These are phyloP conservation scores for Hofmannophila pseudospretella DNA, from an alignment of 2,888 invertebrate species.

Conservation along the genomic window DNA sequence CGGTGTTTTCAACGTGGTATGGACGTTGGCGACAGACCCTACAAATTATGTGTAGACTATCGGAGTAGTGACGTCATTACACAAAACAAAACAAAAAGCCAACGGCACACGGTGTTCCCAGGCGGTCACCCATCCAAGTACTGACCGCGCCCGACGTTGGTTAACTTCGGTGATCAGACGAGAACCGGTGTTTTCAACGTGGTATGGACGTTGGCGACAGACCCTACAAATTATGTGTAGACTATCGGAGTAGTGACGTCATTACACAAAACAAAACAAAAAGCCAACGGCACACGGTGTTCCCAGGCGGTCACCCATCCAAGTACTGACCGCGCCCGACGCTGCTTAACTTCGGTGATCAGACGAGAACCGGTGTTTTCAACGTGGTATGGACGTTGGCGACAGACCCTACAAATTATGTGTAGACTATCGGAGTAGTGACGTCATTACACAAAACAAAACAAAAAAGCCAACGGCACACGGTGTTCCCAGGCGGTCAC, in stretches of 20 bases:
- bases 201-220: too few species aligned
- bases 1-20: conserved; percentile 54
- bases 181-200: conserved; percentile 70
- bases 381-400: conserved; percentile 45
- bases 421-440: too few species aligned
- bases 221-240: too few species aligned
- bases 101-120: too few species aligned
- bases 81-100: too few species aligned
- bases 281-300: conserved; percentile 43
- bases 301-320: conserved; percentile 48
- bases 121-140: conserved; percentile 60
- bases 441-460: too few species aligned
- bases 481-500: conserved; percentile 46
- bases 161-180: conserved; percentile 74
- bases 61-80: too few species aligned
- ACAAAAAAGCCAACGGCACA: conserved; percentile 38
- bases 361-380: conserved; percentile 61
- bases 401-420: too few species aligned
- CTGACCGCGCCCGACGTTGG: conserved; percentile 70
- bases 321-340: conserved; percentile 54
- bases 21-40: conserved; percentile 44
- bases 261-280: too few species aligned
- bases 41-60: too few species aligned
- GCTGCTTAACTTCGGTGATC: conserved; percentile 67
- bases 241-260: too few species aligned